phyloP scores from a whole-genome alignment of 2,888 invertebrate species.

The Andrena haemorrhoa region DNA sequence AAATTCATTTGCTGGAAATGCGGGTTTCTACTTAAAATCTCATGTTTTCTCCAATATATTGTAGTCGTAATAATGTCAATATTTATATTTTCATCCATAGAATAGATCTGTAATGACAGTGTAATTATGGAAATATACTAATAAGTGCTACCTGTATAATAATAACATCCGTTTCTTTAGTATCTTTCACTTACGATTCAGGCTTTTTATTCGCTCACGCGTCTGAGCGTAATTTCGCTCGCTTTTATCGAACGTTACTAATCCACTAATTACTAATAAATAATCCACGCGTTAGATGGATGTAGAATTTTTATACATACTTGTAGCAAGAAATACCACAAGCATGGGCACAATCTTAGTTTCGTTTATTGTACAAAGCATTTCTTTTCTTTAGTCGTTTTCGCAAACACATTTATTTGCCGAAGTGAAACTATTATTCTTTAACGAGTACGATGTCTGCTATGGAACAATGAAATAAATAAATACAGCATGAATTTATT shows the following conservation, averaged over 20 bases:
- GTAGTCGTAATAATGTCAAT: slow-evolving; percentile 53
- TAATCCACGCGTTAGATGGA: not conserved
- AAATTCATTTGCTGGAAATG: slow-evolving; percentile 68
- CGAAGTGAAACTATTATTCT: not conserved
- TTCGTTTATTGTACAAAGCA: not conserved
- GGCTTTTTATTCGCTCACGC: not conserved
- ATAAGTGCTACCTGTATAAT: slow-evolving; percentile 58
- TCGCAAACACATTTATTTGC: slow-evolving; percentile 1
- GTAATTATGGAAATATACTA: slow-evolving; percentile 64
- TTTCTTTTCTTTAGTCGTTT: slow-evolving; percentile 6
- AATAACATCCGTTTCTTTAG: slow-evolving; percentile 26
- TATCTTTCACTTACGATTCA: slow-evolving; percentile 27
- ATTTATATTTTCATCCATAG: slow-evolving; percentile 65
- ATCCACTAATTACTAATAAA: not conserved
- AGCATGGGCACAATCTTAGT: not conserved
- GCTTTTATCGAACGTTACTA: not conserved
- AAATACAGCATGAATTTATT: slow-evolving; percentile 7
- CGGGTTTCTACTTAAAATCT: slow-evolving; percentile 65
- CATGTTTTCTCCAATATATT: slow-evolving; percentile 47
- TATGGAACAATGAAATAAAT: slow-evolving; percentile 10
- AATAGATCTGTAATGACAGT: slow-evolving; percentile 62
- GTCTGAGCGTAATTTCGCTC: slow-evolving; percentile 1
- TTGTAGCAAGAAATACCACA: not conserved
- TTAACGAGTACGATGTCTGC: not conserved
- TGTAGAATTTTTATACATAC: not conserved